Conservation (phyloP, 2,888 invertebrate species). For the Drosophila paramelanica region DNA sequence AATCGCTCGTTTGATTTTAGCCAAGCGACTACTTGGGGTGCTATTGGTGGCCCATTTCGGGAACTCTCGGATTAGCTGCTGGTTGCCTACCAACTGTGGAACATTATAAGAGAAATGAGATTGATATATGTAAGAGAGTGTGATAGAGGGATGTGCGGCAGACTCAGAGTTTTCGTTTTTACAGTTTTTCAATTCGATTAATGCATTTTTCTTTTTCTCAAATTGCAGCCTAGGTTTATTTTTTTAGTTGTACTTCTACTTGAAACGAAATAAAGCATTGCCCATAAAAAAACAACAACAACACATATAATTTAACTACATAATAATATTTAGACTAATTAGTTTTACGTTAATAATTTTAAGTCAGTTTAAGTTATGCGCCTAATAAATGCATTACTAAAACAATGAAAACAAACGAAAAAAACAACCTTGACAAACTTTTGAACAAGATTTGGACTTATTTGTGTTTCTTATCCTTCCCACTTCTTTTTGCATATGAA, state of each 20-base stretch:
- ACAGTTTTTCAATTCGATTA: slow-evolving; percentile 27
- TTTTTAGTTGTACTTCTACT: slow-evolving; percentile 15
- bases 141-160: slow-evolving; percentile 25
- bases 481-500: slow-evolving; percentile 78
- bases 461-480: slow-evolving; percentile 80
- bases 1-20: slow-evolving; percentile 70
- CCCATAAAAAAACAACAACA: slow-evolving; percentile 5
- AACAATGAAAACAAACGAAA: slow-evolving; percentile 52
- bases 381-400: slow-evolving; percentile 77
- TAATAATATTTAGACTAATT: slow-evolving; percentile 56
- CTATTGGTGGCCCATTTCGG: slow-evolving; percentile 27
- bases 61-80: slow-evolving; percentile 46
- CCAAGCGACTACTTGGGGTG: slow-evolving; percentile 47
- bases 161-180: slow-evolving; percentile 26
- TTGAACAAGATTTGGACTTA: slow-evolving; percentile 77
- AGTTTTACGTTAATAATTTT: slow-evolving; percentile 45
- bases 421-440: slow-evolving; percentile 33
- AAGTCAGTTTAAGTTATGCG: slow-evolving; percentile 70
- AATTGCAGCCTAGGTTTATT: slow-evolving; percentile 57
- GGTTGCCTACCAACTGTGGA: slow-evolving; percentile 36
- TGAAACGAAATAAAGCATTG: slow-evolving; percentile 43
- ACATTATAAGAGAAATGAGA: slow-evolving; percentile 16
- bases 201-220: slow-evolving; percentile 39
- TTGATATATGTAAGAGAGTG: slow-evolving; percentile 21
- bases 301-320: slow-evolving; percentile 31